These are phyloP conservation scores for Chymomyza amoena DNA, from an alignment of 2,888 invertebrate species.

Conservation along the genomic window DNA sequence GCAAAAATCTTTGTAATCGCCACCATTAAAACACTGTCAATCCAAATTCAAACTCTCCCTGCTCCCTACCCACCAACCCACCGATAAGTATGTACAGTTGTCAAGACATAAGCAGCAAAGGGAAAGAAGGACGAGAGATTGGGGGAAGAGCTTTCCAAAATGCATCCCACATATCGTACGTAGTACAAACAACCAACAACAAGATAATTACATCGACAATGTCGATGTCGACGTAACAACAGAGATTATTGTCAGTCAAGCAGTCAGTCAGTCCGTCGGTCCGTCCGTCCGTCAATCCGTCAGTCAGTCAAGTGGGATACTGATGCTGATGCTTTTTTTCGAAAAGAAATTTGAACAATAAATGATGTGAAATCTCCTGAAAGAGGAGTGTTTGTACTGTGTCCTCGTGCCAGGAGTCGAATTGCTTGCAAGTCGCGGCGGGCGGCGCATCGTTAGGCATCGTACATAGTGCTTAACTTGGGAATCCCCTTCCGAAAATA, in stretches of 20 bases:
- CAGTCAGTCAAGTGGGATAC: constrained; percentile 45
- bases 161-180: not conserved
- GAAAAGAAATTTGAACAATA: constrained; percentile 53
- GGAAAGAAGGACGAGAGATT: not conserved
- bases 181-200: constrained; percentile 5
- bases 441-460: constrained; percentile 29
- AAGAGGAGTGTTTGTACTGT: constrained; percentile 32
- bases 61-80: constrained; percentile 37
- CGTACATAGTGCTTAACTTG: not conserved
- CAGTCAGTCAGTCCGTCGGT: not conserved
- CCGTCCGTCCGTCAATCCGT: not conserved
- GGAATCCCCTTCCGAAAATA: not conserved
- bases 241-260: constrained; percentile 58
- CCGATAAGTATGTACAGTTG: constrained; percentile 15
- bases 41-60: constrained; percentile 11
- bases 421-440: constrained; percentile 47
- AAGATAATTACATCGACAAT: constrained; percentile 54
- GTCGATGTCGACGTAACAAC: constrained; percentile 48
- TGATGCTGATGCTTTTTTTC: constrained; percentile 39
- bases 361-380: constrained; percentile 64
- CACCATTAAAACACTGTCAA: constrained; percentile 62
- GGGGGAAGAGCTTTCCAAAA: not conserved
- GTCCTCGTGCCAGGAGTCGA: constrained; percentile 13
- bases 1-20: constrained; percentile 58
- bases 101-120: not conserved